Conservation (phyloP, 2,888 invertebrate species). For the Ennomos quercinarius region DNA sequence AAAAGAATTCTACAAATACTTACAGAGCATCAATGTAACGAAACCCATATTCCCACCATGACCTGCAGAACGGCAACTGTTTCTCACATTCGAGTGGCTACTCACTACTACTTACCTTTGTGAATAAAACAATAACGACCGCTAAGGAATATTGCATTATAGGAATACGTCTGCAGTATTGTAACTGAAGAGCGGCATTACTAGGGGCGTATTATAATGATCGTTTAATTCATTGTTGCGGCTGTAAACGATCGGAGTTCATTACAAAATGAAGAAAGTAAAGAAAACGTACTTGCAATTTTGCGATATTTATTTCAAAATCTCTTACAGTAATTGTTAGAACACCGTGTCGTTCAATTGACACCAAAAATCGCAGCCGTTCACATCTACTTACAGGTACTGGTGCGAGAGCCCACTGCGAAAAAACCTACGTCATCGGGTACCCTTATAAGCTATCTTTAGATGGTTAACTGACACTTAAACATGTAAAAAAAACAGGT, state of each 20-base stretch:
- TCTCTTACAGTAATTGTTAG: not conserved
- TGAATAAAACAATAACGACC: slow-evolving; percentile 73
- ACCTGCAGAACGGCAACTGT: slow-evolving; percentile 63
- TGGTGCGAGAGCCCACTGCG: no score
- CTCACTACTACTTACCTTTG: slow-evolving; percentile 69
- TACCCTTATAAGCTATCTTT: no score
- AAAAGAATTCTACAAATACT: slow-evolving; percentile 23
- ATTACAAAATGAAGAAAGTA: slow-evolving; percentile 26
- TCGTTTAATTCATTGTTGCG: slow-evolving; percentile 61
- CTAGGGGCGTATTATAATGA: slow-evolving; percentile 46
- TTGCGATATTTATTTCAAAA: not conserved
- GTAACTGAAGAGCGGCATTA: slow-evolving; percentile 49
- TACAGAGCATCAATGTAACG: slow-evolving; percentile 32
- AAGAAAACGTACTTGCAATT: not conserved
- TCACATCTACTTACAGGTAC: no score
- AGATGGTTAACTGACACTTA: no score
- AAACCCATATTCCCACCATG: slow-evolving; percentile 75
- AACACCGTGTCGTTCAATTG: no score
- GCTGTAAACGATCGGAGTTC: slow-evolving; percentile 65
- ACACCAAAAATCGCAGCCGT: no score
- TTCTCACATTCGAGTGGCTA: slow-evolving; percentile 75
- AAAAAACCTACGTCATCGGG: no score
- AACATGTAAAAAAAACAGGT: no score
- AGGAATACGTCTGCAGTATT: slow-evolving; percentile 60
- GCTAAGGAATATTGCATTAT: slow-evolving; percentile 55